Conservation (phyloP, 1,140 invertebrate genomes). For the Chymomyza costata region DNA sequence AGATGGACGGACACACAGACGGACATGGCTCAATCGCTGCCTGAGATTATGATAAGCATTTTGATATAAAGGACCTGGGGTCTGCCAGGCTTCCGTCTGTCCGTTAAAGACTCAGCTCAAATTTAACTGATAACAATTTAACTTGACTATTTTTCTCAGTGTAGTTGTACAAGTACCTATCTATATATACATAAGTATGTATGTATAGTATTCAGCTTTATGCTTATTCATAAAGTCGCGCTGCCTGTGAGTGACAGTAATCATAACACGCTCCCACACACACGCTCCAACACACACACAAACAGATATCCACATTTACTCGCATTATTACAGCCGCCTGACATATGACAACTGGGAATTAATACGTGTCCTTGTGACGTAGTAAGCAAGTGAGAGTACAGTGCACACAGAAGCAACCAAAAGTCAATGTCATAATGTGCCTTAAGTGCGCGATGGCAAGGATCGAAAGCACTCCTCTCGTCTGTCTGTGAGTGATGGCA, state of each 20-base stretch:
- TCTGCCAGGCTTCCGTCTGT: too few relatives aligned
- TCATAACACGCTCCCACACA: constrained; percentile 65
- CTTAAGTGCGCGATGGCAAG: not conserved
- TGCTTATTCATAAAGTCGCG: constrained; percentile 53
- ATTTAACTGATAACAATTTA: too few relatives aligned
- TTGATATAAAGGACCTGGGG: too few relatives aligned
- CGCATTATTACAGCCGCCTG: constrained; percentile 56
- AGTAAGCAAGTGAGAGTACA: not conserved
- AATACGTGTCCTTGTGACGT: constrained; percentile 28
- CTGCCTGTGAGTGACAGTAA: constrained; percentile 60
- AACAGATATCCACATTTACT: constrained; percentile 61
- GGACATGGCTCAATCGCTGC: too few relatives aligned
- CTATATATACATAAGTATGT: not conserved
- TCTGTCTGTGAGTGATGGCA: constrained; percentile 54
- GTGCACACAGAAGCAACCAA: constrained; percentile 22
- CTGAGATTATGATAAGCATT: too few relatives aligned
- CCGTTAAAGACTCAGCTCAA: too few relatives aligned
- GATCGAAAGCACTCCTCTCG: too few relatives aligned
- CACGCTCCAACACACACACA: too few relatives aligned
- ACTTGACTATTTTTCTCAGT: too few relatives aligned
- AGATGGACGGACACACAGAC: too few relatives aligned
- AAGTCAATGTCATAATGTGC: constrained; percentile 49
- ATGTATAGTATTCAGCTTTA: not conserved
- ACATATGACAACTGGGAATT: constrained; percentile 70
- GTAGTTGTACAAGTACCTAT: too few relatives aligned